phyloP scores from a whole-genome alignment of 2,888 invertebrate species.

The Cosmorhoe ocellata region DNA sequence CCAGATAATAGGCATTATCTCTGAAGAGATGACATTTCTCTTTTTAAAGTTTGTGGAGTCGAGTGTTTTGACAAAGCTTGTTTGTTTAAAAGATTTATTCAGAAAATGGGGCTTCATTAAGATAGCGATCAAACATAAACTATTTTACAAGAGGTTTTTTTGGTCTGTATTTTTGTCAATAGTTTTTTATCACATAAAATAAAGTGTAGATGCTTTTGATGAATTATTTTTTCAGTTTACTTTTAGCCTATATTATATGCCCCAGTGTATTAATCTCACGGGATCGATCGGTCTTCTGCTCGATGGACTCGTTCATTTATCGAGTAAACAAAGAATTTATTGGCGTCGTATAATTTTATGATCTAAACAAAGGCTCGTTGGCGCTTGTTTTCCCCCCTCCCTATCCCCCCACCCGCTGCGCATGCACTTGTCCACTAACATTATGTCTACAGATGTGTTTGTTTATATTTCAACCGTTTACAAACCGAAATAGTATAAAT shows the following conservation, averaged over 20 bases:
- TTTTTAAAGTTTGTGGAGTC: constrained; percentile 65
- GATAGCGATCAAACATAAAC: constrained; percentile 51
- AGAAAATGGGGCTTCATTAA: constrained; percentile 51
- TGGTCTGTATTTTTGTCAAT: constrained; percentile 11
- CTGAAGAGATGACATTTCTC: constrained; percentile 75
- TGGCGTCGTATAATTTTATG: constrained; percentile 80
- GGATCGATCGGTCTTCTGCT: constrained; percentile 56
- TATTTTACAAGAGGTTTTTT: background rate
- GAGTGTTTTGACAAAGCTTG: constrained; percentile 74
- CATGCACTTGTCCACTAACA: constrained; percentile 71
- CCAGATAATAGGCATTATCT: constrained; percentile 77
- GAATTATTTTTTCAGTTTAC: constrained; percentile 10
- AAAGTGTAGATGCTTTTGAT: background rate
- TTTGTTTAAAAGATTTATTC: constrained; percentile 64
- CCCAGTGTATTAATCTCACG: constrained; percentile 41
- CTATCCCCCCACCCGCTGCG: constrained; percentile 52
- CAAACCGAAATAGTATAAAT: constrained; percentile 60
- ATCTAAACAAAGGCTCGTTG: constrained; percentile 78
- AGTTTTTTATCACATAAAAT: too few species aligned
- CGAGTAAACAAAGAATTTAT: constrained; percentile 80
- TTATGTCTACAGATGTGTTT: constrained; percentile 69
- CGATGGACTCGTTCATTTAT: constrained; percentile 69
- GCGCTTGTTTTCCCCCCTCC: constrained; percentile 35
- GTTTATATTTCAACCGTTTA: constrained; percentile 73
- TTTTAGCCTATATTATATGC: constrained; percentile 28